Base-by-base conservation (phyloP, 2,797 vertebrate genomes). In the Caiman crocodilus region DNA sequence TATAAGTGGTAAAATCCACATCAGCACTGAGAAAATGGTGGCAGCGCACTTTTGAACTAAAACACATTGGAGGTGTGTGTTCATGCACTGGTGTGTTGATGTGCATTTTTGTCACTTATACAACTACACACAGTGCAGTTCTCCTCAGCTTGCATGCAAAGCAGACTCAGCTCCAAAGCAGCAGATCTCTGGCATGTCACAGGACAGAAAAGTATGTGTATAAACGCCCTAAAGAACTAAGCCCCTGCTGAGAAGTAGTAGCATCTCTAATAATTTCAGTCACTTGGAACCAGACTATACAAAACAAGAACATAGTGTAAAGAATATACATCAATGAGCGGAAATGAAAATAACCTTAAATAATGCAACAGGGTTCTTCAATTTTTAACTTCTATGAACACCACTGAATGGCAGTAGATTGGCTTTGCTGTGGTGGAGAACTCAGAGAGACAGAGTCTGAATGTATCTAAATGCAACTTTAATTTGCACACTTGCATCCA, bases 401-500 rank as follows among this genome's bases (percentile, higher is more conserved):
- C 90, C 94, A 90, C 85, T 89, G 91, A 95, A 89, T n/a, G 81
- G 87, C 94, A 91, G 93, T 94, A 96, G 95, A 94, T 94, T 85
- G 85, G 84, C 57, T 94, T 89, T 93, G 92, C 94, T 82, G 94
- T 2, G 75, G 84, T 94, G 79, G 65, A 94, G 77, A 94, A 96
- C 95, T 89, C 84, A 84, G 92, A 93, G 84, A 20, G 18, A 60
- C 5, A 5, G 59, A 60, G 59, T 21, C 18, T 95, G 85, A 89
- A 92, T 94, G 89, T 89, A 92, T 96, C 85, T 94, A 88, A 94
- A 96, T 79, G 87, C 89, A 97, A 96, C 95, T 93, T 21, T 95
- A 90, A 96, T 96, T 96, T 97, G 95, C 94, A 96, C 96, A 96
- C 94, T 93, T 93, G 94, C 79, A 82, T 86, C 91, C 93, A 92